Evolutionary conservation across 2,888 invertebrate species (phyloP).

Genomic region (Cantharis rustica): DNA sequence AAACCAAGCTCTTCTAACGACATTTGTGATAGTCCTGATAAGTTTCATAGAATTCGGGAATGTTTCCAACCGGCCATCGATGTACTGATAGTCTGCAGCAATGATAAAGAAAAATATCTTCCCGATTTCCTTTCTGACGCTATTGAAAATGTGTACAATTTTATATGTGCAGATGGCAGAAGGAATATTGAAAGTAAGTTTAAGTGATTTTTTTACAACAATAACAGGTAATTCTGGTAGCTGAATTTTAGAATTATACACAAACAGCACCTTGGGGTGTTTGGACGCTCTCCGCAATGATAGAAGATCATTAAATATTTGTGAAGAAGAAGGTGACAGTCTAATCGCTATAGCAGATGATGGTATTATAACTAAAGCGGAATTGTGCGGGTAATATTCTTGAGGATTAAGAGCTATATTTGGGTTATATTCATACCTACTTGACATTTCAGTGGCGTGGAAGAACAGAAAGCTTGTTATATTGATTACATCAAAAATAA

Average conservation of each 20-base stretch:
- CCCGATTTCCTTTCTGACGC: constrained; percentile 8
- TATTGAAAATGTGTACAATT: not conserved
- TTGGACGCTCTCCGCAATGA: not conserved
- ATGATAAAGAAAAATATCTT: constrained; percentile 8
- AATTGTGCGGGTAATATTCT: too few species aligned
- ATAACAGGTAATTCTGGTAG: too few species aligned
- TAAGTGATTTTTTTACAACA: too few species aligned
- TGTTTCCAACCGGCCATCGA: constrained; percentile 2
- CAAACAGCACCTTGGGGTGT: not conserved
- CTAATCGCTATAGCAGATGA: too few species aligned
- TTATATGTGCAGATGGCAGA: constrained; percentile 2
- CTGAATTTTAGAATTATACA: not conserved
- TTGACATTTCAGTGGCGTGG: too few species aligned
- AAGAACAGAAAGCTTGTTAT: too few species aligned
- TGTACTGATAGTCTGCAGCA: not conserved
- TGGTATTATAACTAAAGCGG: too few species aligned
- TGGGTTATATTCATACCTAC: too few species aligned
- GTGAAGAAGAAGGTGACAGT: too few species aligned
- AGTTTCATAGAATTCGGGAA: not conserved
- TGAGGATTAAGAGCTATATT: too few species aligned
- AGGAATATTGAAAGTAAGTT: not conserved
- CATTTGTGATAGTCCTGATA: not conserved
- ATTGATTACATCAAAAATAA: too few species aligned
- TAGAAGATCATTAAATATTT: too few species aligned
- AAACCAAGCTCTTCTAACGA: not conserved